Evolutionary conservation across 2,888 invertebrate species (phyloP).

Genomic region (Drosophila villosipedis): DNA sequence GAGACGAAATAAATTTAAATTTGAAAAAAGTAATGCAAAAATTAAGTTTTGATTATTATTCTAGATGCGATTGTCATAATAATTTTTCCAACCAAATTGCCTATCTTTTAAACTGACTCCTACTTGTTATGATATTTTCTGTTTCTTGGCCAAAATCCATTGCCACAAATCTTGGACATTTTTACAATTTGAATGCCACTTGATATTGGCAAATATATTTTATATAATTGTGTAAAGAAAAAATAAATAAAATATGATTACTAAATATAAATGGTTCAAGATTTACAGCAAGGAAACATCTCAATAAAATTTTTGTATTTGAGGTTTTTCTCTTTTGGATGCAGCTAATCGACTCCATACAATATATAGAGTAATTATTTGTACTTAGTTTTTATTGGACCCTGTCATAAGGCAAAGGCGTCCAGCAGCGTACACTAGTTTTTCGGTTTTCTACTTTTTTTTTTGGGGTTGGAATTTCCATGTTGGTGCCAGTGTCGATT

Average conservation of each 20-base stretch:
- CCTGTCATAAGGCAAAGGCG: constrained; percentile 52
- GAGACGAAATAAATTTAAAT: neutral
- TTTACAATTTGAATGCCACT: neutral
- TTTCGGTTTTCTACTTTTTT: constrained; percentile 11
- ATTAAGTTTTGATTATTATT: neutral
- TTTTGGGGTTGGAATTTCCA: constrained; percentile 14
- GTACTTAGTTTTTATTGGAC: constrained; percentile 18
- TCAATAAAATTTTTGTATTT: neutral
- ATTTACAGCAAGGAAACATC: neutral
- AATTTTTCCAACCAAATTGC: neutral
- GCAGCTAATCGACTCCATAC: neutral
- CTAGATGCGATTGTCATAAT: neutral
- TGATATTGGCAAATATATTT: neutral
- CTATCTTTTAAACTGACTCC: neutral
- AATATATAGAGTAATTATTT: constrained; percentile 7
- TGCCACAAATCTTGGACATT: neutral
- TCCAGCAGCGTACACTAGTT: constrained; percentile 59
- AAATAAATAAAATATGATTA: neutral
- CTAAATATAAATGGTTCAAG: neutral
- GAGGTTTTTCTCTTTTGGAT: neutral
- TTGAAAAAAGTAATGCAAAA: neutral
- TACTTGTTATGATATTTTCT: neutral
- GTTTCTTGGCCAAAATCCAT: neutral
- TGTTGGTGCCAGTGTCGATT: constrained; percentile 6
- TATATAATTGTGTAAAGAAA: neutral